Base-by-base conservation (phyloP, 1,140 invertebrate species). In the Harlomillsia oculata region DNA sequence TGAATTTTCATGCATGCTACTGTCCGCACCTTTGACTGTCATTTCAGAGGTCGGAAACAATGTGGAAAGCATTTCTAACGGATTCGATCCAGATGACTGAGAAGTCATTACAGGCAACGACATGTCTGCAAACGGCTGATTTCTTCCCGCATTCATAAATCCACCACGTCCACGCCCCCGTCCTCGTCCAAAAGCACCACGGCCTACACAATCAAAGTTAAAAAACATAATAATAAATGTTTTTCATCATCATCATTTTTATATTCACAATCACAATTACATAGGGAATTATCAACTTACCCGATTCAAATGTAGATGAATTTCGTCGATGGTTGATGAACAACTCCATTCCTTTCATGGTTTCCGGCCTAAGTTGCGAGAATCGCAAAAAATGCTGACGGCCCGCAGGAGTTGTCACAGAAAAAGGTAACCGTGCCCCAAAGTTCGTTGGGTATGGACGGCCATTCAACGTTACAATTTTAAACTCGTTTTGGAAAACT, bases 351-450 rank as follows among this genome's bases (percentile, higher is more conserved):
- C 43, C 53, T n/a, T 21, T 13, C 49, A 75, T 72, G 13, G 80
- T 75, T 53, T 84, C 82, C 46, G 82, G 80, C 0, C 91, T 87
- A 46, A 93, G 72, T 0, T 84, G 83, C 0, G 84, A 78, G 60
- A 94, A 82, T 29, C 88, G 75, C 20, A 97, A 79, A 64, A 85
- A 91, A 71, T 91, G 86, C 60, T 84, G 84, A 56, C 82, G 81
- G 18, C 82, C 83, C 21, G 82, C 30, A 26, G 37, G 80, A 25
- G 95, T 77, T 46, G 84, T 78, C 49, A 94, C 83, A 1, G 89
- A 83, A 67, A 91, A 89, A 0, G 92, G 91, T 36, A 94, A 75
- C 20, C 40, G 5, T 9, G 91, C 93, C 43, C 92, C 93, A 75
- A 94, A 97, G 59, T 90, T 83, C 2, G 80, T 74, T 56, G 71